Evolutionary conservation across 2,888 invertebrate species (phyloP).

Genomic region (Agrotis exclamationis): DNA sequence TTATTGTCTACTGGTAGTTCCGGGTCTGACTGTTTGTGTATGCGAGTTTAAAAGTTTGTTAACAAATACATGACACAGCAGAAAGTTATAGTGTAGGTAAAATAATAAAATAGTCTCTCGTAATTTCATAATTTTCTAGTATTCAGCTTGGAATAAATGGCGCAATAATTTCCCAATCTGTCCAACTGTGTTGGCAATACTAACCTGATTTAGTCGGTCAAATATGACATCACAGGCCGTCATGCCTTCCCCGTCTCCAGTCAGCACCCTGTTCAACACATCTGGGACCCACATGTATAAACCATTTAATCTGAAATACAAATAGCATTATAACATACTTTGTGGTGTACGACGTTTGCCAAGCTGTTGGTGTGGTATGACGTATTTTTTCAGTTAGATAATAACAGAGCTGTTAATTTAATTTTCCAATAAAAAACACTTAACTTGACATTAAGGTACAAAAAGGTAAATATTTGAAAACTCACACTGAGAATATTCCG

Average conservation of each 20-base stretch:
- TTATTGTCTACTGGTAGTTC: too few relatives aligned
- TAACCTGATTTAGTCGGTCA: conserved; percentile 79
- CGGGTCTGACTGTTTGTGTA: too few relatives aligned
- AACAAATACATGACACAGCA: too few relatives aligned
- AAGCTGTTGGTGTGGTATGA: background rate
- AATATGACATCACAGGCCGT: conserved; percentile 85
- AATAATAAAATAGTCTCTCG: background rate
- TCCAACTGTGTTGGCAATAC: background rate
- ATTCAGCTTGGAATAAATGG: background rate
- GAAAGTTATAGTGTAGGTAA: too few relatives aligned
- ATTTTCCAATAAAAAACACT: too few relatives aligned
- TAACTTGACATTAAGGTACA: too few relatives aligned
- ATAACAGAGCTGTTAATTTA: background rate
- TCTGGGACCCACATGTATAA: conserved; percentile 92
- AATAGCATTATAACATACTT: background rate
- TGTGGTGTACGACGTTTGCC: background rate
- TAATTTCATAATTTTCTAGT: background rate
- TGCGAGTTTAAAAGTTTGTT: too few relatives aligned
- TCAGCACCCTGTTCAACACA: conserved; percentile 89
- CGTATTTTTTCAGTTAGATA: conserved; percentile 12
- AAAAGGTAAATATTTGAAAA: too few relatives aligned
- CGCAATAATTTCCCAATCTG: background rate
- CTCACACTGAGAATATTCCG: conserved; percentile 93
- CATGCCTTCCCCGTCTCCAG: conserved; percentile 69
- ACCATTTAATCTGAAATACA: conserved; percentile 87